Base-by-base conservation (phyloP, 2,888 invertebrate species). In the Andrena chrysosceles region DNA sequence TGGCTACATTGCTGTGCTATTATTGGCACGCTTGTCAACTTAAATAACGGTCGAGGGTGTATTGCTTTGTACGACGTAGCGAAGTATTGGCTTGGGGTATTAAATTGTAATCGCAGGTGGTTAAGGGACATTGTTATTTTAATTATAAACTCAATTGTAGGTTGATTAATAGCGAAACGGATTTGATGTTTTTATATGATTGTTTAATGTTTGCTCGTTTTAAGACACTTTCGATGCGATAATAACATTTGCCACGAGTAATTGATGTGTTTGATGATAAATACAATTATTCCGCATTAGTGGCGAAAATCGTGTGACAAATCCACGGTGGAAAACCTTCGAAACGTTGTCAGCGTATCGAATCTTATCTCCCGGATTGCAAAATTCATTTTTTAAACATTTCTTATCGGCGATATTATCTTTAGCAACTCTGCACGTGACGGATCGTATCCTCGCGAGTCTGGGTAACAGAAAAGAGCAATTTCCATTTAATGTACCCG, bases 371-470 rank as follows among this genome's bases (percentile, higher is more conserved):
- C 10, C 8, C n/a, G 8, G 42, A 66, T 20, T 72, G 42, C 62
- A 48, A 76, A 71, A 64, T 42, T 42, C 10, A n/a, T 7, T 35
- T 31, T 23, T 71, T n/a, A 29, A 54, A 54, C 16, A 35, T 62
- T 6, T 62, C 6, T 52, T 77, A 54, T 63, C 87, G 56, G 8
- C 2, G n/a, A 10, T 60, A 31, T n/a, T 20, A 33, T 60, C 26
- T 33, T 60, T 60, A 60, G 7, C 3, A 33, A n/a, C 6, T 60
- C 7, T n/a, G 1, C 33, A 8, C 29, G 59, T 16, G 16, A 26
- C 29, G 16, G 5, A 16, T 59, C 59, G 16, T 4, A 59, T 59
- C 13, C 26, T 16, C 29, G 5, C 26, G 6, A 59, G 13, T 59
- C 4, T 16, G 13, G 4, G 16, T 16, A 13, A 16, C 59, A 16